phyloP scores from a whole-genome alignment of 2,888 invertebrate genomes.

The Eledone cirrhosa region DNA sequence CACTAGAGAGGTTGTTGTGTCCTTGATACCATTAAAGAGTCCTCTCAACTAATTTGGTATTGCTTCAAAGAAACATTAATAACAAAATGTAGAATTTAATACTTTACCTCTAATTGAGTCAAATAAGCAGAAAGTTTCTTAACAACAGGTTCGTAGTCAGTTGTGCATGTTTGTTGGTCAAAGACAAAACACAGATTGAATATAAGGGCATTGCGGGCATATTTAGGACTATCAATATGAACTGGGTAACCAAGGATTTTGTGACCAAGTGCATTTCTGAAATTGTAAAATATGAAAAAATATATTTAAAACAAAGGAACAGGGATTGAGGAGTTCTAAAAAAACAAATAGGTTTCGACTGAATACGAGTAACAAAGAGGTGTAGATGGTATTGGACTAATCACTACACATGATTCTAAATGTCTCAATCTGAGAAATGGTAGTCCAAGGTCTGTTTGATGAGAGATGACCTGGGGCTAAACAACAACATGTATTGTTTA shows the following conservation, averaged over 20 bases:
- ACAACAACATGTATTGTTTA: too few species aligned
- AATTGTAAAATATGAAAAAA: constrained; percentile 38
- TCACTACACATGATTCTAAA: too few species aligned
- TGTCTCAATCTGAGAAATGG: too few species aligned
- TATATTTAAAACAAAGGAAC: too few species aligned
- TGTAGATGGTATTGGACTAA: too few species aligned
- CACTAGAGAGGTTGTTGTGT: too few species aligned
- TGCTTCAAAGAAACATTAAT: background rate
- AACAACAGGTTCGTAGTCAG: constrained; percentile 92
- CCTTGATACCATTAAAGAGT: too few species aligned
- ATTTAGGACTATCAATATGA: constrained; percentile 85
- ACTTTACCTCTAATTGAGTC: constrained; percentile 70
- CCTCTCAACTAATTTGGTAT: too few species aligned
- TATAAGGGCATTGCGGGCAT: constrained; percentile 91
- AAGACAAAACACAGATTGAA: constrained; percentile 94
- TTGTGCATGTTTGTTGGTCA: constrained; percentile 86
- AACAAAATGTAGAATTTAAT: too few species aligned
- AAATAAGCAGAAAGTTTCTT: constrained; percentile 93
- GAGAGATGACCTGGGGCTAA: too few species aligned
- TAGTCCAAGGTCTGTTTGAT: too few species aligned
- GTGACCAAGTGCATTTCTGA: constrained; percentile 79
- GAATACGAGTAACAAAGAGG: background rate
- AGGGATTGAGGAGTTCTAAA: background rate
- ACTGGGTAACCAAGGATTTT: constrained; percentile 94
- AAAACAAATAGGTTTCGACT: background rate